Evolutionary conservation across 2,797 vertebrate genomes (phyloP), one percentile per base, ranked within the genome.

Genomic region (Lacerta viridis): DNA sequence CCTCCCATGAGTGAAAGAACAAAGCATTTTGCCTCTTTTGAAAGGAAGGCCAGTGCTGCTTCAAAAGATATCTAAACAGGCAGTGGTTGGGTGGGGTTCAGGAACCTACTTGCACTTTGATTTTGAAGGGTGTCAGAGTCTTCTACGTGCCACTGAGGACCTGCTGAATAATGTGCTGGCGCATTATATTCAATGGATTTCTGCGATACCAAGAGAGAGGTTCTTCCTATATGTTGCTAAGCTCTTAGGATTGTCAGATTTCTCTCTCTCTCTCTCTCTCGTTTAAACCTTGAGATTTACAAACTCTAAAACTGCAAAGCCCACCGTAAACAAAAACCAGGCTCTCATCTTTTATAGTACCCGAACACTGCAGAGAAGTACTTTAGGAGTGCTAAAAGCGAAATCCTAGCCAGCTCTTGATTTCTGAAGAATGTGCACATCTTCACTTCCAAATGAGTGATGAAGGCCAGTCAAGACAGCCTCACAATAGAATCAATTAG

Each of bases 1-100:
- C n/a, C 6, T 90, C 69, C 72, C 23, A 83, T 90, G 90, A 89
- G 91, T 85, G 25, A 13, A 76, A 81, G 87, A 68, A 88, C 90
- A 93, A 92, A 93, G 87, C 50, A 92, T 87, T 71, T 83, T 27
- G 29, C 90, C 91, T 89, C 89, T 91, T 95, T 94, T 95, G 92
- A 92, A 95, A 90, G 86, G 41, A 88, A 88, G 68, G 27, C 0
- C 50, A 5, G 85, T 93, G 85, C 91, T 93, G 82, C 93, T 96
- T 95, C 93, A 93, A 92, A 95, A 93, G 83, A 87, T 64, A 55
- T 55, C 89, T 86, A 91, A 91, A 46, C 74, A 89, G 92, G 88
- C 93, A 92, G 83, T 85, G 87, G 91, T 93, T 88, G 84, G 74
- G 80, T 86, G 82, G 39, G 84, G 87, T 92, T 4, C 17, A 18